Conservation (phyloP, 2,797 vertebrate genomes). For the Neosilurus mollespiculum region DNA sequence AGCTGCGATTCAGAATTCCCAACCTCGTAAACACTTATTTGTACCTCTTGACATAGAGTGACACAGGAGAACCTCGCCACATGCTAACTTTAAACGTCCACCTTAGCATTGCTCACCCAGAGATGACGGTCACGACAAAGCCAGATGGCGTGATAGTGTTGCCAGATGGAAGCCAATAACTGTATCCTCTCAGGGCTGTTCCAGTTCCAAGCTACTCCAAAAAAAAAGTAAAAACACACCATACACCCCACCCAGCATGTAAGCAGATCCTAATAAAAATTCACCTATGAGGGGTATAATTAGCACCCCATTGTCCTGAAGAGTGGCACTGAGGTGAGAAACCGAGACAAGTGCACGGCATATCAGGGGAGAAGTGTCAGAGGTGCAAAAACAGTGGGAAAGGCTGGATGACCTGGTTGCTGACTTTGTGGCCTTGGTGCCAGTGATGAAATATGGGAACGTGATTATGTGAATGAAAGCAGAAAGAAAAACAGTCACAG, state of each 20-base stretch:
- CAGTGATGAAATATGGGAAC: background rate
- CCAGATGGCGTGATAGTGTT: constrained; percentile 30
- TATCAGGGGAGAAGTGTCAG: constrained; percentile 13
- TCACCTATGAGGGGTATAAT: constrained; percentile 24
- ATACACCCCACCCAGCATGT: background rate
- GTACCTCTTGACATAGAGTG: constrained; percentile 5
- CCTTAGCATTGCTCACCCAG: constrained; percentile 28
- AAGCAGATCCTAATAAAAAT: constrained; percentile 27
- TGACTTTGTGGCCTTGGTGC: background rate
- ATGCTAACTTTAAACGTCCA: constrained; percentile 33
- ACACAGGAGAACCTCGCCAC: constrained; percentile 35
- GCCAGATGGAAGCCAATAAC: constrained; percentile 25
- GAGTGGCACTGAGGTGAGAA: constrained; percentile 24
- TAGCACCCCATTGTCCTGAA: constrained; percentile 1
- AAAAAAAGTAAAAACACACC: background rate
- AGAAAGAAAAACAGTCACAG: background rate
- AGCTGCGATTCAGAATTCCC: constrained; percentile 10
- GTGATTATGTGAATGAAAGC: background rate
- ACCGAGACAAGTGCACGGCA: background rate
- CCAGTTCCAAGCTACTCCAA: background rate
- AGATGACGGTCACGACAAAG: constrained; percentile 14
- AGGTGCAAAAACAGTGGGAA: constrained; percentile 26
- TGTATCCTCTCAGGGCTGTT: constrained; percentile 28
- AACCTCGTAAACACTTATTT: background rate
- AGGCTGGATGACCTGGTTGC: background rate